phyloP scores from a whole-genome alignment of 2,113 vertebrate genomes.

The Clarias gariepinus region DNA sequence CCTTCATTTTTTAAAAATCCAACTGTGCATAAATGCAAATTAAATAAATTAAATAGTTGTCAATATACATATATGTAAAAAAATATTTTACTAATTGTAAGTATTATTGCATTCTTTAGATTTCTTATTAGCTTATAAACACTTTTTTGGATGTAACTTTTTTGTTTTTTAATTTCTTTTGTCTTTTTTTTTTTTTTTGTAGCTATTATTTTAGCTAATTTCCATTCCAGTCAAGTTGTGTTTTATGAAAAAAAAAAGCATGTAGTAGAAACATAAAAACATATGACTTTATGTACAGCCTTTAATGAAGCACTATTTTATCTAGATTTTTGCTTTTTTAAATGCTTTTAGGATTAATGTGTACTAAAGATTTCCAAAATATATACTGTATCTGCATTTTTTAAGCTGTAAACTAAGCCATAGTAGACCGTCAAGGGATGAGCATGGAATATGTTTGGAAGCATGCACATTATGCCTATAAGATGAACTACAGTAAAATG shows the following conservation, averaged over 20 bases:
- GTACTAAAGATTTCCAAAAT: conserved; percentile 17
- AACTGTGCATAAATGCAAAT: background rate
- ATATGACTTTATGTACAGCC: conserved; percentile 19
- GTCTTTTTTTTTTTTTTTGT: background rate
- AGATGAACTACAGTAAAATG: background rate
- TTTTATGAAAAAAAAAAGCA: background rate
- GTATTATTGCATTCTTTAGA: background rate
- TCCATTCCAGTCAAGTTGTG: background rate
- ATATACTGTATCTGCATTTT: conserved; percentile 30
- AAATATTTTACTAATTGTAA: background rate
- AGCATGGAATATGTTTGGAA: background rate
- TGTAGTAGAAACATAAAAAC: background rate
- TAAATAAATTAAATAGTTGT: conserved; percentile 1
- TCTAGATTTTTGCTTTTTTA: background rate
- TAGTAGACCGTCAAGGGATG: conserved; percentile 18
- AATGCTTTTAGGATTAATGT: background rate
- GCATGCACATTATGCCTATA: background rate
- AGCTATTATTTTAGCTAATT: background rate
- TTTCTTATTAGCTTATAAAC: background rate
- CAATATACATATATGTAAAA: conserved; percentile 8
- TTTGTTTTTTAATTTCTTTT: background rate
- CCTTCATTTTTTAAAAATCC: conserved; percentile 9
- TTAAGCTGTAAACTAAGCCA: conserved; percentile 48
- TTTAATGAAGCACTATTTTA: conserved; percentile 23
- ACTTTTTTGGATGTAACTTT: background rate